These are phyloP conservation scores for Apamea epomidion DNA, from an alignment of 2,888 invertebrate genomes.

Conservation along the genomic window DNA sequence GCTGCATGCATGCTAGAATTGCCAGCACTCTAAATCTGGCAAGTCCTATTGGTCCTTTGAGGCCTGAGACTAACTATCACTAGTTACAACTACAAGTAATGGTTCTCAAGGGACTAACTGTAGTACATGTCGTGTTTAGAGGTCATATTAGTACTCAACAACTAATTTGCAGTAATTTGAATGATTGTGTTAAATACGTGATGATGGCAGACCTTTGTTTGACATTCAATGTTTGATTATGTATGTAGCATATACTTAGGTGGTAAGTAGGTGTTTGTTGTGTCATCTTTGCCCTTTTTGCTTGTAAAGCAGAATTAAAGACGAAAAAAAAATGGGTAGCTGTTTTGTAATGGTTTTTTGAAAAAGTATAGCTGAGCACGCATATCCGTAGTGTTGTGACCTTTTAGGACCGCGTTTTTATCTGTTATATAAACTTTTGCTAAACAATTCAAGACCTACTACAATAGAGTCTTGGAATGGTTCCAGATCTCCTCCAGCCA, in stretches of 20 bases:
- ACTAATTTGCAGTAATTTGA: slow-evolving; percentile 49
- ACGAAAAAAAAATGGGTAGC: not conserved
- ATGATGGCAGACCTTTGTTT: slow-evolving; percentile 52
- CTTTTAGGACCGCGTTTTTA: not conserved
- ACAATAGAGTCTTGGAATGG: slow-evolving; percentile 14
- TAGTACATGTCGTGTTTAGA: slow-evolving; percentile 4
- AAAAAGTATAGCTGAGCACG: not conserved
- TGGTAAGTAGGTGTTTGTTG: not conserved
- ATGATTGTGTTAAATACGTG: slow-evolving; percentile 46
- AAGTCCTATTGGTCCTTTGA: slow-evolving; percentile 11
- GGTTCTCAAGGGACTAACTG: not conserved
- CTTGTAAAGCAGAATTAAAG: not conserved
- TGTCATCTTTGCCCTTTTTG: slow-evolving; percentile 27
- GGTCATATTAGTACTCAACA: slow-evolving; percentile 22
- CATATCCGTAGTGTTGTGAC: not conserved
- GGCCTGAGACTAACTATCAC: slow-evolving; percentile 15
- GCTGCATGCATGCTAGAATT: not conserved
- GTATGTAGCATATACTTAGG: slow-evolving; percentile 31
- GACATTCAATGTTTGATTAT: slow-evolving; percentile 38
- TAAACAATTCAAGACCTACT: not conserved
- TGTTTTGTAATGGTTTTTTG: not conserved
- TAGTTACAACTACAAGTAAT: slow-evolving; percentile 9
- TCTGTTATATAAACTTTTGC: not conserved
- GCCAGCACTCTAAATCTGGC: slow-evolving; percentile 16
- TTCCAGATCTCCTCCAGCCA: not conserved